Evolutionary conservation across 2,797 vertebrate species (phyloP).

Genomic region (Tinamus major): DNA sequence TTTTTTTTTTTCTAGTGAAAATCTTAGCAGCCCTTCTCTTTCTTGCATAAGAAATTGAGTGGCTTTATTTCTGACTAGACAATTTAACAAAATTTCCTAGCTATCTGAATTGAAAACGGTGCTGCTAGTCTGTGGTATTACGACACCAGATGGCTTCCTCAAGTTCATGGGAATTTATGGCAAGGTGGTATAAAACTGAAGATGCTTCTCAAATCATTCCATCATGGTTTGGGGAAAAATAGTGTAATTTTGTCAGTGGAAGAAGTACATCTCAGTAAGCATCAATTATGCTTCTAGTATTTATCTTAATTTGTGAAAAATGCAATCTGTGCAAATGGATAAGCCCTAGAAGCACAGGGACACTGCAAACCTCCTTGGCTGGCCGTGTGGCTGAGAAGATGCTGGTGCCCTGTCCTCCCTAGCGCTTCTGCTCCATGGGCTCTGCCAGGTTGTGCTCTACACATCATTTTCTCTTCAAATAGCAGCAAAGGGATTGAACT

Average conservation of each 20-base stretch:
- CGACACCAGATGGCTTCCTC: neutral
- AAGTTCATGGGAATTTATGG: neutral
- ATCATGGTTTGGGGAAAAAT: neutral
- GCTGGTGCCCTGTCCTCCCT: neutral
- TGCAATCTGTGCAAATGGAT: fast-evolving
- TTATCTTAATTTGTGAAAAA: neutral
- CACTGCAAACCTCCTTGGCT: neutral
- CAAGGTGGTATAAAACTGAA: neutral
- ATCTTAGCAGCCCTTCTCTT: neutral
- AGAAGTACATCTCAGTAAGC: neutral
- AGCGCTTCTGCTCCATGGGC: neutral
- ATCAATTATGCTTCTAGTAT: neutral
- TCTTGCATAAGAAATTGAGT: neutral
- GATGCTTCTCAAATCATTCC: neutral
- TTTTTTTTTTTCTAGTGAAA: neutral
- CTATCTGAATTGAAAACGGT: neutral
- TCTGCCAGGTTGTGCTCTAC: neutral
- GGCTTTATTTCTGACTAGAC: neutral
- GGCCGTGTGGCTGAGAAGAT: neutral
- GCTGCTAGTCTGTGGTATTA: neutral
- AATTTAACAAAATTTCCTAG: neutral
- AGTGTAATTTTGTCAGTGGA: neutral
- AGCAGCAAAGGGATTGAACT: neutral
- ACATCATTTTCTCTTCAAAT: neutral
- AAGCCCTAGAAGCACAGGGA: neutral